Evolutionary conservation across 2,888 invertebrate species (phyloP).

Genomic region (Desoria tigrina): DNA sequence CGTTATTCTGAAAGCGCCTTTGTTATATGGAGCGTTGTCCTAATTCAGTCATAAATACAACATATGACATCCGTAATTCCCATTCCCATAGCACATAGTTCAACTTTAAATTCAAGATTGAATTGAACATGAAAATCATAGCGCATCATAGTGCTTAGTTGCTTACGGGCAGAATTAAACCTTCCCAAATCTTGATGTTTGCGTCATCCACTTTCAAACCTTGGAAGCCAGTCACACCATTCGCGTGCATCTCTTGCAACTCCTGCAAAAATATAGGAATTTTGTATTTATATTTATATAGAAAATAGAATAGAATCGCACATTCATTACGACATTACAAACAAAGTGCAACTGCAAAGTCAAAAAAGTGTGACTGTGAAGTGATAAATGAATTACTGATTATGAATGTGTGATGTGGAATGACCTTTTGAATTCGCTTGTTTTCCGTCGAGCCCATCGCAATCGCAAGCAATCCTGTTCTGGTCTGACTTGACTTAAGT

Average conservation of each 20-base stretch:
- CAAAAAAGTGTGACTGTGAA: too few species aligned
- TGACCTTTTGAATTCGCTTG: constrained; percentile 8
- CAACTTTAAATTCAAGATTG: too few species aligned
- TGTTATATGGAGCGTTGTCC: constrained; percentile 27
- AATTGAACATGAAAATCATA: too few species aligned
- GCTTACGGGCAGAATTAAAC: constrained; percentile 61
- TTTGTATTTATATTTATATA: constrained; percentile 9
- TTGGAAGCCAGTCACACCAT: constrained; percentile 57
- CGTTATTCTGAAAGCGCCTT: constrained; percentile 29
- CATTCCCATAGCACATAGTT: too few species aligned
- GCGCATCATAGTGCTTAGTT: too few species aligned
- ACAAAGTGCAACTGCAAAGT: too few species aligned
- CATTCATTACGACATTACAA: too few species aligned
- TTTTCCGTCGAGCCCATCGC: neutral
- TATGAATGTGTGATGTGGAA: too few species aligned
- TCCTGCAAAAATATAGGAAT: constrained; percentile 55
- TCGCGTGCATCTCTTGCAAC: constrained; percentile 57
- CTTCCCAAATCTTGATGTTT: constrained; percentile 62
- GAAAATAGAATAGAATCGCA: too few species aligned
- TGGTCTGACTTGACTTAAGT: too few species aligned
- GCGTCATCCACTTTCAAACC: constrained; percentile 60
- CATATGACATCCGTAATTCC: constrained; percentile 25
- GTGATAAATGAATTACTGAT: too few species aligned
- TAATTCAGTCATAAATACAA: neutral
- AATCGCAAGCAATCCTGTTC: too few species aligned